Conservation (phyloP, 2,888 invertebrate species). For the Lacanobia wlatinum region DNA sequence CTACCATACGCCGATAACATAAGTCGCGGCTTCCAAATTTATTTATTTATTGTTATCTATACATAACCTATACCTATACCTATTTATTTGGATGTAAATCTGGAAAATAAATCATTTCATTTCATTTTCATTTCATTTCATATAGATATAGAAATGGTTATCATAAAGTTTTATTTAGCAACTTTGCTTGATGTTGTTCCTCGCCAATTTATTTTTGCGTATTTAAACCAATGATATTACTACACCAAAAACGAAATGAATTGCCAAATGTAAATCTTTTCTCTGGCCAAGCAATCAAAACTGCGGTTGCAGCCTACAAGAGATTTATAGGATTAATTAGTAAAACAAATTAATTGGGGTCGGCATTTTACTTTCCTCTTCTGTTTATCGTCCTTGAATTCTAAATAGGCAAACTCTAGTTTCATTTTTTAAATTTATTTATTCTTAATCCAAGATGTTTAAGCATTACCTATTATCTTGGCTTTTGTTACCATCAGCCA, state of each 20-base stretch:
- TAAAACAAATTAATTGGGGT: slow-evolving; percentile 57
- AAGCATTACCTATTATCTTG: neutral
- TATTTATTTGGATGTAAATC: too few relatives aligned
- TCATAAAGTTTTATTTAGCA: neutral
- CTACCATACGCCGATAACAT: too few relatives aligned
- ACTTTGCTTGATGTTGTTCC: neutral
- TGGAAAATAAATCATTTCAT: too few relatives aligned
- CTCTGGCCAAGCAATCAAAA: slow-evolving; percentile 41
- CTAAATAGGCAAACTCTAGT: slow-evolving; percentile 22
- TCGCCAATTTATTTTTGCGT: neutral
- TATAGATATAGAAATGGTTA: neutral
- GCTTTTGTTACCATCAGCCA: neutral
- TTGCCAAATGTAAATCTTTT: slow-evolving; percentile 31
- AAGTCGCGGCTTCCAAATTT: too few relatives aligned
- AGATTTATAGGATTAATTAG: slow-evolving; percentile 60
- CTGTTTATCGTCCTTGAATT: slow-evolving; percentile 43
- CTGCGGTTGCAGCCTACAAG: slow-evolving; percentile 56
- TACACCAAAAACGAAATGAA: slow-evolving; percentile 21
- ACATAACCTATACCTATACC: too few relatives aligned
- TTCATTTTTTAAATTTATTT: slow-evolving; percentile 11
- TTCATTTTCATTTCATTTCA: too few relatives aligned
- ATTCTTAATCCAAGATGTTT: neutral
- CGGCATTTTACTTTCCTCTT: slow-evolving; percentile 37
- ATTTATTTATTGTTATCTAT: too few relatives aligned
- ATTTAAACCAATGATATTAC: neutral